A percentile compares a stretch with the other conserved stretches of the same genome.
These are phyloP conservation scores for Cryptocheilus praepositus DNA, from an alignment of 2,888 invertebrate species.

Conservation along the genomic window DNA sequence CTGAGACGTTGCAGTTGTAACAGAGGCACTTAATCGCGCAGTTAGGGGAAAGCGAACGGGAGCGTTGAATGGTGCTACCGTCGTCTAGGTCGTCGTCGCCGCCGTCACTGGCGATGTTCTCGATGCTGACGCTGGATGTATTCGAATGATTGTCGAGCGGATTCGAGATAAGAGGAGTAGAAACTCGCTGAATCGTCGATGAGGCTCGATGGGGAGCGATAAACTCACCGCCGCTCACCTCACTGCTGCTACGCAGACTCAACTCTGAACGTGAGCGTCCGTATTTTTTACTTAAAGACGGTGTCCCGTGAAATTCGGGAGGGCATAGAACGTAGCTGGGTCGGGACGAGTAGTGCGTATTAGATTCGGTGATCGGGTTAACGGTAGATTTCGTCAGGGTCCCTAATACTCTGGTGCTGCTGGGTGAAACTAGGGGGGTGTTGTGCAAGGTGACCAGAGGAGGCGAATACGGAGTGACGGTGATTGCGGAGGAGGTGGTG, in stretches of 20 bases:
- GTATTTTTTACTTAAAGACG: constrained; percentile 56
- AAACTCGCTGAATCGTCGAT: not conserved
- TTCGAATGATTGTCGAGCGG: constrained; percentile 1
- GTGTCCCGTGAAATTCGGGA: not conserved
- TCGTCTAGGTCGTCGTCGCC: no score
- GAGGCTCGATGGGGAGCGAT: constrained; percentile 23
- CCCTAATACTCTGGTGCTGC: constrained; percentile 27
- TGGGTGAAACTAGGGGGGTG: constrained; percentile 58
- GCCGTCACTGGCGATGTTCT: no score
- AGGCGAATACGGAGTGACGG: constrained; percentile 28
- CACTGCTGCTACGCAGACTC: constrained; percentile 61
- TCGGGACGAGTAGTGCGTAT: no score
- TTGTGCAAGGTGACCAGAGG: constrained; percentile 47
- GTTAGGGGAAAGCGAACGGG: constrained; percentile 60
- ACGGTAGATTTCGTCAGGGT: constrained; percentile 28
- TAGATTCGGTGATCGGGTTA: constrained; percentile 1
- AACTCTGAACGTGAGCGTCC: constrained; percentile 67
- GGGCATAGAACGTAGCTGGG: not conserved
- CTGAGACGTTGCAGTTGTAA: constrained; percentile 69
- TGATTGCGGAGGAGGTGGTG: no score
- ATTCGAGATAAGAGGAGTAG: constrained; percentile 11
- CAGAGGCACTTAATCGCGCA: constrained; percentile 55
- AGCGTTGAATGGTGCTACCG: constrained; percentile 46
- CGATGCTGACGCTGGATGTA: not conserved
- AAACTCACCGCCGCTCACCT: constrained; percentile 67